Conservation (phyloP, 2,113 vertebrate species). For the Ranitomeya variabilis region DNA sequence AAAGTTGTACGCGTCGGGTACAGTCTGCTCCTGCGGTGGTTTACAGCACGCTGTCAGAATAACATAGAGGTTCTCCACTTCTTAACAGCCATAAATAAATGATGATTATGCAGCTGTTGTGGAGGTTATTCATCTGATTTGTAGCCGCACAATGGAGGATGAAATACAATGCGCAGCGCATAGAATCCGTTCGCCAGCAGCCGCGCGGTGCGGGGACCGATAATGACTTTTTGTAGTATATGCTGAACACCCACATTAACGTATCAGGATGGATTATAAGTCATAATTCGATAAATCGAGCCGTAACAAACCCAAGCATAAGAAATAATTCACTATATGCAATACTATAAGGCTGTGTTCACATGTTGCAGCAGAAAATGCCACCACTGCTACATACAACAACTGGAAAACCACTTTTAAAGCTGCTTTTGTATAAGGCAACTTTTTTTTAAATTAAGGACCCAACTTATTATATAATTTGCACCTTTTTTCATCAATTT, state of each 20-base stretch:
- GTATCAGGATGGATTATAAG: neutral
- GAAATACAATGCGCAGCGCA: constrained; percentile 11
- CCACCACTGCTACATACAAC: neutral
- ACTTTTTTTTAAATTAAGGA: neutral
- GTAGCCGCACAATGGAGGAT: neutral
- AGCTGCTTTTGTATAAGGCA: neutral
- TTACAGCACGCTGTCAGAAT: constrained; percentile 5
- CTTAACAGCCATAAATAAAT: constrained; percentile 43
- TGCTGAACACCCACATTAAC: neutral
- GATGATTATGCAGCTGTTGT: constrained; percentile 40
- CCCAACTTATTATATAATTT: too few species aligned
- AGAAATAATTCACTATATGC: neutral
- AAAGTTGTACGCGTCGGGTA: neutral
- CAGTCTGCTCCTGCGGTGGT: constrained; percentile 33
- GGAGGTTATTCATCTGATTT: constrained; percentile 40
- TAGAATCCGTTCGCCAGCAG: neutral
- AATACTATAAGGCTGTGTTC: neutral
- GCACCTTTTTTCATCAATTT: too few species aligned
- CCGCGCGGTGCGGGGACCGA: neutral
- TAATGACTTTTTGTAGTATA: neutral
- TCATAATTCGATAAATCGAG: neutral
- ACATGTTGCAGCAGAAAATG: neutral
- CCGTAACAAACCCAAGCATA: neutral
- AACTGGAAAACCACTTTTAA: neutral
- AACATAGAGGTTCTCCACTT: neutral